phyloP scores from a whole-genome alignment of 2,113 vertebrate genomes.

The Laticauda laticaudata region DNA sequence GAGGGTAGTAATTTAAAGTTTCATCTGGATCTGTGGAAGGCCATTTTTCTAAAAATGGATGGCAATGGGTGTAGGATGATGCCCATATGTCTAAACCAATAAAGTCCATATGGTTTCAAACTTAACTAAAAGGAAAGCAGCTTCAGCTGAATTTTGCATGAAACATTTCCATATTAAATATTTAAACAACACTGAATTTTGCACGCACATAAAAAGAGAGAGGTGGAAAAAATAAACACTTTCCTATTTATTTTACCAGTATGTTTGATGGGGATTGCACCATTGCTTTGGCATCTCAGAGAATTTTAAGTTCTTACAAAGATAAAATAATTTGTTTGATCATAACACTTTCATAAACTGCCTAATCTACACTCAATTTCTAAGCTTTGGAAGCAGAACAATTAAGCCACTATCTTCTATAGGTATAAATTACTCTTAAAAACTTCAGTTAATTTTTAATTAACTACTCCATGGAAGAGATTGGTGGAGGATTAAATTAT shows the following conservation, averaged over 20 bases:
- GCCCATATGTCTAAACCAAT: conserved; percentile 8
- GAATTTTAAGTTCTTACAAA: background rate
- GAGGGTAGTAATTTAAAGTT: background rate
- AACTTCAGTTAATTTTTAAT: background rate
- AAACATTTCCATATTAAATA: conserved; percentile 1
- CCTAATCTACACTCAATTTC: background rate
- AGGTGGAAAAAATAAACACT: background rate
- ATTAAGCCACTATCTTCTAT: background rate
- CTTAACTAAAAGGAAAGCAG: background rate
- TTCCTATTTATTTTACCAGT: background rate
- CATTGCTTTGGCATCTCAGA: background rate
- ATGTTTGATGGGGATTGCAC: background rate
- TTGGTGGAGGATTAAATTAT: background rate
- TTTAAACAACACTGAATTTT: background rate
- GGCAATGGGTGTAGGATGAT: background rate
- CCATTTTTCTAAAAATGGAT: conserved; percentile 17
- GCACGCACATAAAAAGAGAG: background rate
- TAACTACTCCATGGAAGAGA: background rate
- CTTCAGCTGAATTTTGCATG: conserved; percentile 1
- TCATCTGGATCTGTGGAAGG: background rate
- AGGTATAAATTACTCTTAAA: background rate
- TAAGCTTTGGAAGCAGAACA: background rate
- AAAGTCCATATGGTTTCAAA: conserved; percentile 10
- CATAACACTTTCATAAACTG: background rate
- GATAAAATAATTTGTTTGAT: background rate